phyloP scores from a whole-genome alignment of 2,888 invertebrate species.

The Amphiduros pacificus region DNA sequence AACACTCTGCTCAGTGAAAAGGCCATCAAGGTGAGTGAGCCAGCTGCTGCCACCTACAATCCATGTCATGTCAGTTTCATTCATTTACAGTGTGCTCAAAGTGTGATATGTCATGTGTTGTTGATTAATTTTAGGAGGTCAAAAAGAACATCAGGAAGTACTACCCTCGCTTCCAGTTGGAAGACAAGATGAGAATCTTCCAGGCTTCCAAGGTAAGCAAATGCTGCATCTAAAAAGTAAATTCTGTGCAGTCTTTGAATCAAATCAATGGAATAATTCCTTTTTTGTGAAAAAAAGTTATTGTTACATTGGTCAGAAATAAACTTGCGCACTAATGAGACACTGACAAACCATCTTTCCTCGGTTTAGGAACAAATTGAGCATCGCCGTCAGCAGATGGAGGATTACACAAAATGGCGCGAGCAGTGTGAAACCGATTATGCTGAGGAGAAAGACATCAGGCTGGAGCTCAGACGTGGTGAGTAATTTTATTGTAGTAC shows the following conservation, averaged over 20 bases:
- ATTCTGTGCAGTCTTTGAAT: not conserved
- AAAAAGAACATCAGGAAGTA: slow-evolving; percentile 98
- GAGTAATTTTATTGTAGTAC: too few relatives aligned
- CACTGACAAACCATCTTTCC: not conserved
- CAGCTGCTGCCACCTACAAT: not conserved
- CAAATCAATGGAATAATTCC: not conserved
- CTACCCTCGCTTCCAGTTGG: slow-evolving; percentile 92
- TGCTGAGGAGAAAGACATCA: slow-evolving; percentile 72
- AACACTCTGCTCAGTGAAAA: slow-evolving; percentile 79
- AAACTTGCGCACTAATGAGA: too few relatives aligned
- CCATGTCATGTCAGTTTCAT: too few relatives aligned
- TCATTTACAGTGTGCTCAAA: too few relatives aligned
- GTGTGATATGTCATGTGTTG: too few relatives aligned
- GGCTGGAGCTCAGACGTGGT: slow-evolving; percentile 86
- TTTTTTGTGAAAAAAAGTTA: not conserved
- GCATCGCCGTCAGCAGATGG: slow-evolving; percentile 84
- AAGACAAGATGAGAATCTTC: slow-evolving; percentile 89
- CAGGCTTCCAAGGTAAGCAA: slow-evolving; percentile 83
- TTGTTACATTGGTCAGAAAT: too few relatives aligned
- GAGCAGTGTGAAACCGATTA: slow-evolving; percentile 76
- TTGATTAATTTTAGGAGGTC: slow-evolving; percentile 73
- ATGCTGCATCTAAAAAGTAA: not conserved
- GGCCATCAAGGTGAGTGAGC: slow-evolving; percentile 67
- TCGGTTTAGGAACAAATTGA: slow-evolving; percentile 77
- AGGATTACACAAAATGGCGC: slow-evolving; percentile 82